Conservation (phyloP, 1,140 invertebrate genomes). For the Heliothis subflexa region DNA sequence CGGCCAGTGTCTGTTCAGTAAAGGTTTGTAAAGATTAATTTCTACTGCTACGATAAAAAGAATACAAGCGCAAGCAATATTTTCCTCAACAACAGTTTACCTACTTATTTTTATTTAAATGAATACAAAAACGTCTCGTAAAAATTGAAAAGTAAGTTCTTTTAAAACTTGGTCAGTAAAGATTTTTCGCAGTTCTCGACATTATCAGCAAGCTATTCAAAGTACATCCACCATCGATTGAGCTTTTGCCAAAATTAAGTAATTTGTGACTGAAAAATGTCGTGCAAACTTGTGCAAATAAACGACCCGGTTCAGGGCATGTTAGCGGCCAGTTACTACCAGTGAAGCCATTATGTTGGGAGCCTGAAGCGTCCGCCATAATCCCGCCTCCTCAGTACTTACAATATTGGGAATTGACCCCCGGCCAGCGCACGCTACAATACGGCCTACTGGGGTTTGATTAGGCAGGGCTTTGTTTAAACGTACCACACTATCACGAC, state of each 20-base stretch:
- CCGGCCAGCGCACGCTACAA: constrained; percentile 19
- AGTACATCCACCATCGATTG: background rate
- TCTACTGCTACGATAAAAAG: too few relatives aligned
- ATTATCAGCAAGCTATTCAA: too few relatives aligned
- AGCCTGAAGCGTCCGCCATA: constrained; percentile 53
- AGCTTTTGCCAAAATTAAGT: background rate
- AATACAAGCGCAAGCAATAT: too few relatives aligned
- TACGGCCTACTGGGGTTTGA: constrained; percentile 51
- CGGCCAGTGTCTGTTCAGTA: background rate
- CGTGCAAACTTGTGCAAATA: constrained; percentile 3
- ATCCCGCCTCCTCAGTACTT: constrained; percentile 53
- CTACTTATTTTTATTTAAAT: too few relatives aligned
- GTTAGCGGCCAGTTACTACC: constrained; percentile 47
- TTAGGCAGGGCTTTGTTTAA: constrained; percentile 53
- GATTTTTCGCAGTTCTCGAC: too few relatives aligned
- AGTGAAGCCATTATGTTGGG: constrained; percentile 60
- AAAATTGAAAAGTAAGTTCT: too few relatives aligned
- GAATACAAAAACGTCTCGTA: too few relatives aligned
- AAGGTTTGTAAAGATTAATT: too few relatives aligned
- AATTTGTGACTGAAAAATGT: background rate
- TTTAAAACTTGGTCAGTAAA: too few relatives aligned
- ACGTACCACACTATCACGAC: constrained; percentile 29
- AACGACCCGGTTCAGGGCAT: background rate
- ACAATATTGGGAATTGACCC: constrained; percentile 62
- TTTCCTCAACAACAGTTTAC: too few relatives aligned